Evolutionary conservation across 2,797 vertebrate genomes (phyloP), one percentile per base, ranked within the genome.

Genomic region (Acanthopagrus latus): DNA sequence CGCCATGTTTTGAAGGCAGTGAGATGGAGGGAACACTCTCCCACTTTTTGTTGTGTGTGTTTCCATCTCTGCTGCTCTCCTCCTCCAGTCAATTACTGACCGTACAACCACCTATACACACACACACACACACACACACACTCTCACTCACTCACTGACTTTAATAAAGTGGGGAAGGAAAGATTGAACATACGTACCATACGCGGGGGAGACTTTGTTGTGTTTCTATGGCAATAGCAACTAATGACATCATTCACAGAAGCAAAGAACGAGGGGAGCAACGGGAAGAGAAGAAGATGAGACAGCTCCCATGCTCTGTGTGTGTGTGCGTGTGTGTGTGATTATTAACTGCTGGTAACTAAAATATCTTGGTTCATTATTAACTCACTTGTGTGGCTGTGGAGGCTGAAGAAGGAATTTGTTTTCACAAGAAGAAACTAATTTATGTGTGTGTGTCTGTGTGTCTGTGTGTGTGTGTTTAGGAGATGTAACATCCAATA

Each of bases 211-310:
- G 81, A 84, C 78, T 88, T 91, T 93, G 88, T 94, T 94, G 69
- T 92, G 92, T 94, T 91, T 29, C 93, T 74, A 87, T 92, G 77
- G 89, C 56, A 27, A 91, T 76, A 51, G 72, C 66, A 87, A 80
- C 76, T 52, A 16, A 83, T 91, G 87, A 93, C 91, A 89, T 93
- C 90, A 91, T 77, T 74, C 48, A 56, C 64, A 80, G 88, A 87
- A 88, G 84, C 74, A 60, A 72, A 86, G 41, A 74, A 74, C 41
- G 46, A 63, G 64, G 67, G 71, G 77, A 82, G 76, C 72, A 82
- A 46, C 54, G n/a, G 59, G 44, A 74, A 74, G 50, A 76, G 71
- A 46, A 44, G 64, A 74, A 63, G 73, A 52, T 51, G 46, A 76
- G 72, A 60, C 55, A 10, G 62, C 71, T 85, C 76, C 70, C 46